Conservation (phyloP, 2,797 vertebrate species). For the Sebastes trivittatus region DNA sequence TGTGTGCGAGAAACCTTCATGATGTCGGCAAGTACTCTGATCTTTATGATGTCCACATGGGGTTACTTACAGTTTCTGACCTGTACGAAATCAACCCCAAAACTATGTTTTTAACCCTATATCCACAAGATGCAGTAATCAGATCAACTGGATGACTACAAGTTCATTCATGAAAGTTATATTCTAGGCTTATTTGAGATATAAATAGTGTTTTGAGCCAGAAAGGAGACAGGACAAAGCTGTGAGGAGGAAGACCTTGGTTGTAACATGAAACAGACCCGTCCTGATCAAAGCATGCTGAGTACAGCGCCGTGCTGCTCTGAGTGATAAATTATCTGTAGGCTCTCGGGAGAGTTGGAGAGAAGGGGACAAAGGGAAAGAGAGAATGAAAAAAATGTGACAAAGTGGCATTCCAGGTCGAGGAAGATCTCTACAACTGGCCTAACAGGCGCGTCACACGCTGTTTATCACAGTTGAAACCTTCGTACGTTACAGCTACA, state of each 20-base stretch:
- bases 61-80: neutral
- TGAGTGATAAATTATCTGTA: slow-evolving; percentile 52
- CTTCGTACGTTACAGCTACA: neutral
- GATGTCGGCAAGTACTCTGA: slow-evolving; percentile 95
- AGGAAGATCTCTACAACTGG: neutral
- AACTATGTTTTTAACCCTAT: neutral
- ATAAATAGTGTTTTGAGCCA: slow-evolving; percentile 12
- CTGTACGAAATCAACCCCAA: neutral
- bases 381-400: neutral
- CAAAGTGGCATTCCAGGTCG: slow-evolving; percentile 2
- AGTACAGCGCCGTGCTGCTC: slow-evolving; percentile 16
- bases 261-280: slow-evolving; percentile 72
- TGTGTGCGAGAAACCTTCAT: slow-evolving; percentile 87
- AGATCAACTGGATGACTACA: neutral
- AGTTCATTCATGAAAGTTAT: neutral
- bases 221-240: slow-evolving; percentile 33
- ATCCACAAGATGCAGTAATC: neutral
- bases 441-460: neutral
- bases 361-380: neutral
- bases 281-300: slow-evolving; percentile 67
- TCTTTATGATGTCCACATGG: slow-evolving; percentile 40
- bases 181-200: neutral
- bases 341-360: neutral
- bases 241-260: slow-evolving; percentile 31
- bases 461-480: neutral